Conservation (phyloP, 2,113 vertebrate genomes). For the Poecile atricapillus region DNA sequence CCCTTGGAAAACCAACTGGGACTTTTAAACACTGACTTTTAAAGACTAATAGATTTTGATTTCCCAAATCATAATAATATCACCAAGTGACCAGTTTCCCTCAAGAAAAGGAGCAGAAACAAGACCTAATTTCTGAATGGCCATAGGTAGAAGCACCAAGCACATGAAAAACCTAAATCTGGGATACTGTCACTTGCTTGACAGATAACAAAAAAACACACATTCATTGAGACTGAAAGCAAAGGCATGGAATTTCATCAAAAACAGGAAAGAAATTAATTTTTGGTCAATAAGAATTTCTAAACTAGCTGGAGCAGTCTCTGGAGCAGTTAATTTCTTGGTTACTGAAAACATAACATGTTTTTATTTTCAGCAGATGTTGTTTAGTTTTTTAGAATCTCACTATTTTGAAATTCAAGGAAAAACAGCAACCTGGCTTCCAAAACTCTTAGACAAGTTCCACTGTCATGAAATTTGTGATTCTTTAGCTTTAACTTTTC, state of each 20-base stretch:
- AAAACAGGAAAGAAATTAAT: not conserved
- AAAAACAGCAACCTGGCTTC: conserved; percentile 1
- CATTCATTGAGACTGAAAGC: not conserved
- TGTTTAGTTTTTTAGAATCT: not conserved
- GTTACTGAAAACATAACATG: not conserved
- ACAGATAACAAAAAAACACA: not conserved
- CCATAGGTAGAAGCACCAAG: not conserved
- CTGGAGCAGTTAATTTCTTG: not conserved
- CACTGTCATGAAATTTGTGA: not conserved
- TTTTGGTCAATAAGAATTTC: not conserved
- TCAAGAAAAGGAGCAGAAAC: not conserved
- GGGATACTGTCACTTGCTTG: not conserved
- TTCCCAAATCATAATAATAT: not conserved
- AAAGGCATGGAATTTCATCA: not conserved
- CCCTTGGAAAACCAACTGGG: not conserved
- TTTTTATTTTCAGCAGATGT: conserved; percentile 41
- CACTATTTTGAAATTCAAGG: not conserved
- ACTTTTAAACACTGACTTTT: not conserved
- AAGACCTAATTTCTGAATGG: not conserved
- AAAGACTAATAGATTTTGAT: not conserved
- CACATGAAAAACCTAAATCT: not conserved
- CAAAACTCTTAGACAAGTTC: not conserved
- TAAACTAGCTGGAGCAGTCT: not conserved
- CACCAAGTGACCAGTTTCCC: not conserved
- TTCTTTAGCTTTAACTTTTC: not conserved